Evolutionary conservation across 1,140 invertebrate genomes (phyloP), one percentile per base, ranked within the genome.

Genomic region (Chionoecetes opilio): DNA sequence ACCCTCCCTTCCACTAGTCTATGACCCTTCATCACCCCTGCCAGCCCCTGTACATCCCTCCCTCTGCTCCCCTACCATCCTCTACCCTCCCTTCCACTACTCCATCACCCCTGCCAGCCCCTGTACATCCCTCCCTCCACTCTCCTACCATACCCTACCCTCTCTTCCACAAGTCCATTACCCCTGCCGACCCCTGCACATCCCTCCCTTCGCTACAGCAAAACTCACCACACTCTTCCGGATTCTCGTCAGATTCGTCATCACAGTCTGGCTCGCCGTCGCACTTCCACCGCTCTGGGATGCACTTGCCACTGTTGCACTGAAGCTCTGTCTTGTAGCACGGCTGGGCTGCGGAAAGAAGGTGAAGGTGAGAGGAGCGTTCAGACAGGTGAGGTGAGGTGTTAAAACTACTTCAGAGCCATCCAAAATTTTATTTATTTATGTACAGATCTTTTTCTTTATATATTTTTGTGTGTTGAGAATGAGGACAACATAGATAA

Each of bases 221-320:
- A 37, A 21, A 41, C 87, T 89, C 41, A 89, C 87, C 87, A 32
- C 87, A 89, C 37, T 89, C 37, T 31, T 89, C 37, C n/a, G 92
- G 92, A 75, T 93, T 82, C 97, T 98, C 98, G 96, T 99, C 98
- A 2, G 98, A 98, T 31, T 97, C 97, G 96, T 98, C 98, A 0
- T 97, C 97, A 96, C 98, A 98, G 96, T 98, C 98, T 86, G 97
- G 97, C 93, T 98, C 98, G 75, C 98, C 98, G 96, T 98, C 98
- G 96, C 98, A 98, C 3, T 97, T 96, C 98, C 98, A 98, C 2
- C 97, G 96, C 86, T 96, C 46, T 8, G 97, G 97, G 85, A 98
- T 97, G 96, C 97, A 98, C 87, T 97, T 96, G 21, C 97, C 97
- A 96, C 97, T 97, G 38, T 96, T 96, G 96, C 97, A 98, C 82